Percentiles rank a stretch among this genome's conserved stretches.
These are phyloP conservation scores for Choloepus hoffmanni DNA, from an alignment of 2,113 vertebrate species.

Conservation along the genomic window DNA sequence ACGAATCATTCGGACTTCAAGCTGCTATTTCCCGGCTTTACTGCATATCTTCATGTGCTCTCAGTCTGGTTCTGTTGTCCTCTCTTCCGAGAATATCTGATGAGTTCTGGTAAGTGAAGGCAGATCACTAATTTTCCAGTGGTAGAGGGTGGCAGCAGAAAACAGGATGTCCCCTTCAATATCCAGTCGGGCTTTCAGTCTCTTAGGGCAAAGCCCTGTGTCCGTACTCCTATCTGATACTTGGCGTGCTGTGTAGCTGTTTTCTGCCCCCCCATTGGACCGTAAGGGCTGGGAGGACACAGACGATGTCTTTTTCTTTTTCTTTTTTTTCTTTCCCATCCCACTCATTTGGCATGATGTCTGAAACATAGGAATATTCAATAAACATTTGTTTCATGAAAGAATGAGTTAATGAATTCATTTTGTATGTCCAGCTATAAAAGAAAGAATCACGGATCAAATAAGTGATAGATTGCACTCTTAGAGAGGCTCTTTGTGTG, in stretches of 20 bases:
- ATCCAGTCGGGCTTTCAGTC: background rate
- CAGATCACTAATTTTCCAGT: background rate
- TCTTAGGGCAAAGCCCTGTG: background rate
- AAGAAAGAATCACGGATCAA: background rate
- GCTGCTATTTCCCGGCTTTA: conserved; percentile 87
- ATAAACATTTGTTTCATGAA: background rate
- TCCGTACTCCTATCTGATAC: background rate
- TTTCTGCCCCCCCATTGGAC: background rate
- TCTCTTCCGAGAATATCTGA: conserved; percentile 87
- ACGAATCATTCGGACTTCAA: conserved; percentile 81
- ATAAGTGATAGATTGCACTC: background rate
- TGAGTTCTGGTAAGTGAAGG: conserved; percentile 85
- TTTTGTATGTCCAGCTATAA: background rate
- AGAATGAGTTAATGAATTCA: background rate
- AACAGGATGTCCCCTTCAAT: background rate
- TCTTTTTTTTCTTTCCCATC: background rate
- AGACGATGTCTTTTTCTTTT: background rate
- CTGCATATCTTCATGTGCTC: conserved; percentile 85
- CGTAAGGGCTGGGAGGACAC: background rate
- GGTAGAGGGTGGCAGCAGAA: background rate
- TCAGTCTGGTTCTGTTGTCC: conserved; percentile 86
- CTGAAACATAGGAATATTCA: background rate
- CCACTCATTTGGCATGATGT: background rate
- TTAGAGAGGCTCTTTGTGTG: background rate
- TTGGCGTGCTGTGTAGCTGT: background rate